phyloP scores from a whole-genome alignment of 2,113 vertebrate genomes.

The Daubentonia madagascariensis region DNA sequence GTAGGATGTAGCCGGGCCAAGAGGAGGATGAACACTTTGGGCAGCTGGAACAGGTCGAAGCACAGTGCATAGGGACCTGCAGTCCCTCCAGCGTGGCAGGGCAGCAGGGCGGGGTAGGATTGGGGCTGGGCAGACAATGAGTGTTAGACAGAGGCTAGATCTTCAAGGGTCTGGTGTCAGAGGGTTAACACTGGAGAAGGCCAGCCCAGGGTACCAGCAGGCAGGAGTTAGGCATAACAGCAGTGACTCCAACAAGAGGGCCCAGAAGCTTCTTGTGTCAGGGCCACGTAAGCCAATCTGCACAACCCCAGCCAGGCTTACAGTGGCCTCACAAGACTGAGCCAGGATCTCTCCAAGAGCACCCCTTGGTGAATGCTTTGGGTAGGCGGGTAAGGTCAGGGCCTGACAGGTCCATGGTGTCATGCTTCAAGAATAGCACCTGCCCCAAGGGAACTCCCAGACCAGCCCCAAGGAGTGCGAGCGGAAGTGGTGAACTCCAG shows the following conservation, averaged over 20 bases:
- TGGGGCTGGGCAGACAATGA: background rate
- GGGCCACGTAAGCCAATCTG: too few species aligned
- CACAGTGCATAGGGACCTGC: accelerated
- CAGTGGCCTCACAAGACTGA: background rate
- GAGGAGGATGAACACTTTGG: background rate
- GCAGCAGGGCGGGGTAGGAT: background rate
- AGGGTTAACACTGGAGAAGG: background rate
- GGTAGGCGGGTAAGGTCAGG: background rate
- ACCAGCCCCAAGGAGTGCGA: background rate
- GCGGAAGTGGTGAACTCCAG: background rate
- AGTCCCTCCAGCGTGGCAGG: background rate
- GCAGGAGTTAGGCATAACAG: background rate
- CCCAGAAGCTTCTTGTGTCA: background rate
- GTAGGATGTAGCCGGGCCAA: background rate
- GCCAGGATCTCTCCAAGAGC: background rate
- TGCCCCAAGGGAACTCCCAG: background rate
- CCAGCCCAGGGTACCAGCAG: background rate
- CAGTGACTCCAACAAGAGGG: background rate
- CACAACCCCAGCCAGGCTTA: background rate
- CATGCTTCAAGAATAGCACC: background rate
- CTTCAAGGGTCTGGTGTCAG: background rate
- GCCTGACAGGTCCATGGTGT: background rate
- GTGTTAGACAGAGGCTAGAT: background rate
- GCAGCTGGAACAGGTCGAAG: background rate
- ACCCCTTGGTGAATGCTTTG: background rate